phyloP scores from a whole-genome alignment of 1,140 invertebrate genomes.

The Popillia japonica region DNA sequence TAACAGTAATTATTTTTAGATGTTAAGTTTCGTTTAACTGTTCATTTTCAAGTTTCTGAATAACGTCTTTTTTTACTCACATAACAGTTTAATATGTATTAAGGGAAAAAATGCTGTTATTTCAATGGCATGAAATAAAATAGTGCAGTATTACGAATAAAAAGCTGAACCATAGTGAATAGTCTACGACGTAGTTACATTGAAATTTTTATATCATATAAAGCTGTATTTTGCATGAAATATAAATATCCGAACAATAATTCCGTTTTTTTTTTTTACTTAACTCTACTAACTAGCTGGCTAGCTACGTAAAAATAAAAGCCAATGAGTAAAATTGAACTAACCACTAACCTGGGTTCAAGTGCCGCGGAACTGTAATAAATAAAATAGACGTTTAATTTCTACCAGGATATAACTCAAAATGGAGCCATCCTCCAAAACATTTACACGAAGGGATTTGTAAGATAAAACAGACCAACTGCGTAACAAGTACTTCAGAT shows the following conservation, averaged over 20 bases:
- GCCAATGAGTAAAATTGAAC: too few relatives aligned
- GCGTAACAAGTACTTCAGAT: too few relatives aligned
- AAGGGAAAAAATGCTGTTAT: slow-evolving; percentile 9
- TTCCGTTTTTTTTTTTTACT: not conserved
- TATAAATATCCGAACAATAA: not conserved
- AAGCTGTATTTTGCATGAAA: slow-evolving; percentile 21
- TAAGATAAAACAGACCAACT: too few relatives aligned
- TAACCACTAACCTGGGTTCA: too few relatives aligned
- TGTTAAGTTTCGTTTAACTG: not conserved
- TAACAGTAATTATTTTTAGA: slow-evolving; percentile 5
- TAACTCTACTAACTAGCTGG: too few relatives aligned
- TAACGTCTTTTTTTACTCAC: slow-evolving; percentile 13
- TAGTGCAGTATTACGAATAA: slow-evolving; percentile 9
- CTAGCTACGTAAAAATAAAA: too few relatives aligned
- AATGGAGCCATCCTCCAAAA: too few relatives aligned
- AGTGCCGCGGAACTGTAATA: too few relatives aligned
- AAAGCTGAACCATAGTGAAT: not conserved
- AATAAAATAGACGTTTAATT: too few relatives aligned
- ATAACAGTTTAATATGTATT: not conserved
- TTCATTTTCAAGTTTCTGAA: not conserved
- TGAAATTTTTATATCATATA: not conserved
- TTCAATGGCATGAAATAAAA: not conserved
- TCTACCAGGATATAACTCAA: too few relatives aligned
- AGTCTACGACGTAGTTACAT: not conserved
- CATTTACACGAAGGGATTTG: too few relatives aligned